Evolutionary conservation across 2,113 vertebrate species (phyloP).

Genomic region (Genyomyrus donnyi): DNA sequence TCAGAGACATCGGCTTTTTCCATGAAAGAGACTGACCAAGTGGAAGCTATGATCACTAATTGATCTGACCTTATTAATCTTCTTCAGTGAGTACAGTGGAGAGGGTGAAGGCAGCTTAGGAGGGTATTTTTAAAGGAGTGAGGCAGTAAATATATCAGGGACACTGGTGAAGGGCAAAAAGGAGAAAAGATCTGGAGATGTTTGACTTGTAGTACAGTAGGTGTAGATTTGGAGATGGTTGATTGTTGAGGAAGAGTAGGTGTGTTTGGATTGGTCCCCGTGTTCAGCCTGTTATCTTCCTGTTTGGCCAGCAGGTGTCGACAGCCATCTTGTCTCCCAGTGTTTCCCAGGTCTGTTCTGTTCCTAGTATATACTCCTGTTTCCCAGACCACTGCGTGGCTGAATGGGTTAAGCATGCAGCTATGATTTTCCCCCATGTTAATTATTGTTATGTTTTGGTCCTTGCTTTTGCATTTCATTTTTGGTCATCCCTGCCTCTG

Average conservation of each 20-base stretch:
- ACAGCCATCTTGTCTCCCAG: neutral
- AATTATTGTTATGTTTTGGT: neutral
- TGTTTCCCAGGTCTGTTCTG: neutral
- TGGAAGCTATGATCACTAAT: neutral
- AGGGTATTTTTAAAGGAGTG: neutral
- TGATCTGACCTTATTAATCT: neutral
- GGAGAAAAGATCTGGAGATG: neutral
- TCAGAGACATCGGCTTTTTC: neutral
- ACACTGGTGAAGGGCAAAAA: neutral
- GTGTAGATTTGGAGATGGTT: neutral
- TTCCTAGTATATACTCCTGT: neutral
- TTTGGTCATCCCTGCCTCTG: neutral
- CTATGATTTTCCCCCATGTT: neutral
- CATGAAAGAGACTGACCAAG: neutral
- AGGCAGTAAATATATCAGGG: neutral
- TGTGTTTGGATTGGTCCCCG: neutral
- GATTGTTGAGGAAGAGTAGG: neutral
- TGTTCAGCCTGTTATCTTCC: neutral
- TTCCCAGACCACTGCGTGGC: neutral
- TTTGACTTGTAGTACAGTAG: neutral
- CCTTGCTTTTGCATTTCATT: neutral
- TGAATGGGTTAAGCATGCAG: neutral
- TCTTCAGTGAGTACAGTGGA: neutral
- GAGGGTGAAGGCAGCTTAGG: neutral
- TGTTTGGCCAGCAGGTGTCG: neutral